These are phyloP conservation scores for Furcula furcula DNA, from an alignment of 2,888 invertebrate genomes.

Conservation along the genomic window DNA sequence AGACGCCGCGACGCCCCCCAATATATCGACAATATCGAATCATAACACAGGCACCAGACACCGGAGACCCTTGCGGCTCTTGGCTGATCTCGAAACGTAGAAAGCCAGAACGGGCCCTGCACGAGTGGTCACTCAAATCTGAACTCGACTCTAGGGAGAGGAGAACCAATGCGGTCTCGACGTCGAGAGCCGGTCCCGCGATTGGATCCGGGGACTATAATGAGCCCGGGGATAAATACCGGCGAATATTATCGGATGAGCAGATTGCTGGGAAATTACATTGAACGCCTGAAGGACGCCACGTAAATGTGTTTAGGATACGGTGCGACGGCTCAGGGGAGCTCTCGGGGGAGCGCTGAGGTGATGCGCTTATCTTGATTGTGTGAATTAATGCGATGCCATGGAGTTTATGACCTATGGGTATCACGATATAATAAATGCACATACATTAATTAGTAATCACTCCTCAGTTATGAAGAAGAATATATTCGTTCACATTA, in stretches of 20 bases:
- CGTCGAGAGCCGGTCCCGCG: conserved; percentile 41
- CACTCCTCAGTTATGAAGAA: no score
- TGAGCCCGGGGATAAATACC: conserved; percentile 68
- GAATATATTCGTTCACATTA: no score
- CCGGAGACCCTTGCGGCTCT: conserved; percentile 15
- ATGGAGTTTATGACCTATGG: no score
- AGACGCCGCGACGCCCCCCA: conserved; percentile 49
- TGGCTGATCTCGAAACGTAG: conserved; percentile 7
- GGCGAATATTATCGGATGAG: conserved; percentile 43
- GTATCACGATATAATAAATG: no score
- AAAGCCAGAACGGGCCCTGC: conserved; percentile 18
- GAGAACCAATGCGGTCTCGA: conserved; percentile 55
- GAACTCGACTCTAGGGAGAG: conserved; percentile 55
- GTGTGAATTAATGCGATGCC: conserved; percentile 10
- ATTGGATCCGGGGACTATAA: conserved; percentile 62
- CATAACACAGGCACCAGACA: conserved; percentile 38
- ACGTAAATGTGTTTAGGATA: conserved; percentile 49
- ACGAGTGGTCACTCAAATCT: conserved; percentile 41
- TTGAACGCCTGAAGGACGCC: conserved; percentile 35
- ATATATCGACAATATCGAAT: conserved; percentile 68
- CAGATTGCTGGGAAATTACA: conserved; percentile 59
- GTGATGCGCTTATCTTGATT: conserved; percentile 13
- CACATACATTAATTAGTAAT: no score
- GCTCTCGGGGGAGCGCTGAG: conserved; percentile 5
- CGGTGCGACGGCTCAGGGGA: no score